phyloP scores from a whole-genome alignment of 2,113 vertebrate genomes.

The Gymnobelideus leadbeateri region DNA sequence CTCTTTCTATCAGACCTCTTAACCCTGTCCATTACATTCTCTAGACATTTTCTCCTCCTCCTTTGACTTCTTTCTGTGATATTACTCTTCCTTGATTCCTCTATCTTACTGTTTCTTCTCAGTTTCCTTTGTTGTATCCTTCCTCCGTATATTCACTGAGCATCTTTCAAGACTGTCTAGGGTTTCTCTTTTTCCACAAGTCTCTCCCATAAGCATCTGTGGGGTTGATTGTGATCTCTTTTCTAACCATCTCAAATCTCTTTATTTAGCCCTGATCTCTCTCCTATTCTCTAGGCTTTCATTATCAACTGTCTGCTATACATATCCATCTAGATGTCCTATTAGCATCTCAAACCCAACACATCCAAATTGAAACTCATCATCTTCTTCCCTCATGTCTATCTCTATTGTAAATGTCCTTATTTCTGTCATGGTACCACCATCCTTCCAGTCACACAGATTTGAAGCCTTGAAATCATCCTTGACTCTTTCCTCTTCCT shows the following conservation, averaged over 20 bases:
- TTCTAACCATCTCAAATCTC: not conserved
- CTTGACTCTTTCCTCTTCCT: not conserved
- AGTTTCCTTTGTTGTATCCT: not conserved
- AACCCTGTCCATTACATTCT: not conserved
- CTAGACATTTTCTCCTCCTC: not conserved
- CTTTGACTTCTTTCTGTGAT: not conserved
- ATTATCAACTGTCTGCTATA: not conserved
- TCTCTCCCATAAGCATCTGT: not conserved
- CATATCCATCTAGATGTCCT: too few relatives aligned
- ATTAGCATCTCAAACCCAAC: not conserved
- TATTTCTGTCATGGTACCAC: not conserved
- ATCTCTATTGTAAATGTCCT: not conserved
- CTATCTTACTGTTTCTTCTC: not conserved
- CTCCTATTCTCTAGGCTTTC: not conserved
- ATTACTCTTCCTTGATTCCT: not conserved
- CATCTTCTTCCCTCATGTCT: not conserved
- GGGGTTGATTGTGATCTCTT: not conserved
- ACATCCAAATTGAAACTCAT: not conserved
- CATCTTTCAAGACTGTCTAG: not conserved
- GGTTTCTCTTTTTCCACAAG: not conserved
- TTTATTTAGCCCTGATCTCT: not conserved
- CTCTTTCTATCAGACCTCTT: not conserved
- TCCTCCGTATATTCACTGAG: not conserved
- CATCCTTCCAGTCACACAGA: not conserved
- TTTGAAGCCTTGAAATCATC: not conserved